Conservation (phyloP, 2,797 vertebrate species). For the Periophthalmus magnuspinnatus region DNA sequence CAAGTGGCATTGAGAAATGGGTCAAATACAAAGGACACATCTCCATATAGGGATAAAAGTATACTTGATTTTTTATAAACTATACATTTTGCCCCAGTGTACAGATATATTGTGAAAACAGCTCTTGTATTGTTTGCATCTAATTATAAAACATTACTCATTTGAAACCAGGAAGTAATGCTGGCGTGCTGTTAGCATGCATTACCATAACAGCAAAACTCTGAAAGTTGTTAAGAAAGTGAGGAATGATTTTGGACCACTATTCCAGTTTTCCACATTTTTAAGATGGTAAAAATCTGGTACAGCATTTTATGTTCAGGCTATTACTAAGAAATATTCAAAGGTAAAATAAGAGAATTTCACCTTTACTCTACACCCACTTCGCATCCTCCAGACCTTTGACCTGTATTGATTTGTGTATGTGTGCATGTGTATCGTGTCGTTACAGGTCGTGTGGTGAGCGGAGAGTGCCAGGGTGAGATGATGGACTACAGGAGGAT, state of each 20-base stretch:
- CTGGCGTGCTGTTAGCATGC: no score
- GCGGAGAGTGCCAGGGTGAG: slow-evolving; percentile 95
- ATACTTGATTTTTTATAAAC: no score
- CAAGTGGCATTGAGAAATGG: background rate
- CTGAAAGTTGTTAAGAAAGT: background rate
- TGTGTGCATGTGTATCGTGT: background rate
- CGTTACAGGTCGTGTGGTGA: slow-evolving; percentile 86
- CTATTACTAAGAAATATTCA: no score
- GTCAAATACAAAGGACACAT: background rate
- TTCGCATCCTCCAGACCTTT: background rate
- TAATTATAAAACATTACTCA: no score
- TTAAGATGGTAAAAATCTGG: background rate
- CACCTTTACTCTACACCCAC: background rate
- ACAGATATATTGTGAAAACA: no score
- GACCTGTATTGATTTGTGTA: background rate
- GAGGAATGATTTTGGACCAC: background rate
- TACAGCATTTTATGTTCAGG: no score
- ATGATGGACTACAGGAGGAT: slow-evolving; percentile 97
- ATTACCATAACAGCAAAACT: no score
- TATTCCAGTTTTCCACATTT: background rate
- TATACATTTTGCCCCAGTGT: no score
- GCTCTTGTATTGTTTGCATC: no score
- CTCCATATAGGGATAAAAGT: background rate
- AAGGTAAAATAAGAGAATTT: background rate
- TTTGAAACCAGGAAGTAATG: no score